A percentile compares a stretch with the other conserved stretches of the same genome.
phyloP scores from a whole-genome alignment of 2,113 vertebrate genomes.

The Paralichthys olivaceus region DNA sequence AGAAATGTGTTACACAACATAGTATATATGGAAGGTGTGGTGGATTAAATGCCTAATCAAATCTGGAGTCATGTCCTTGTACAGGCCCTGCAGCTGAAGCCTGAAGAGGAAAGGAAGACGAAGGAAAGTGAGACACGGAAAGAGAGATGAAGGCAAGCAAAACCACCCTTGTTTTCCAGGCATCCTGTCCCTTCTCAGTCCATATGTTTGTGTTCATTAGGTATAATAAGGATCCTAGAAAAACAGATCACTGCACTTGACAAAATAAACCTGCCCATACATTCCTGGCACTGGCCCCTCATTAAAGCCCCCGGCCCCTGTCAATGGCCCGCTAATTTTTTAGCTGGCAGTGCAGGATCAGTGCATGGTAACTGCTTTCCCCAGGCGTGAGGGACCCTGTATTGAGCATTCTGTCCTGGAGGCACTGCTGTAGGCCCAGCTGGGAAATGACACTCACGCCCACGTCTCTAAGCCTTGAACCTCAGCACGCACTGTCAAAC shows the following conservation, averaged over 20 bases:
- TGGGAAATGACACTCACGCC: constrained; percentile 25
- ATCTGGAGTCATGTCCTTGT: constrained; percentile 37
- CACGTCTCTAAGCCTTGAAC: constrained; percentile 49
- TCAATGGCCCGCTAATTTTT: constrained; percentile 63
- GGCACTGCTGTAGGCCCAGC: constrained; percentile 47
- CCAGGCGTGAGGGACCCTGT: constrained; percentile 27
- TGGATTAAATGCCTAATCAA: constrained; percentile 58
- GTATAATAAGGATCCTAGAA: constrained; percentile 75
- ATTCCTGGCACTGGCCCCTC: constrained; percentile 75
- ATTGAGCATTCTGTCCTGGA: constrained; percentile 12
- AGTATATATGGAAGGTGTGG: constrained; percentile 33
- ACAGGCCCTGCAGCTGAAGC: constrained; percentile 20
- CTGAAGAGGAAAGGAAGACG: constrained; percentile 1
- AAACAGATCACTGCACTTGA: constrained; percentile 77
- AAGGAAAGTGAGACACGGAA: constrained; percentile 10
- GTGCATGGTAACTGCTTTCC: constrained; percentile 28
- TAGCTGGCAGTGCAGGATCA: constrained; percentile 43
- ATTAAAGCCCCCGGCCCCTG: constrained; percentile 68
- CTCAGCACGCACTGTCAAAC: constrained; percentile 20
- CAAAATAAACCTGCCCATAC: constrained; percentile 77
- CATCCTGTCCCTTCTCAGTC: constrained; percentile 47
- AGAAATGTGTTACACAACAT: constrained; percentile 39
- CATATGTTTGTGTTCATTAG: constrained; percentile 77
- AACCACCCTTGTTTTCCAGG: constrained; percentile 67
- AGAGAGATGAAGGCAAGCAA: constrained; percentile 43